Percentiles rank a stretch among this genome's conserved stretches.
phyloP scores from a whole-genome alignment of 2,888 invertebrate species.

The Apoderus coryli region DNA sequence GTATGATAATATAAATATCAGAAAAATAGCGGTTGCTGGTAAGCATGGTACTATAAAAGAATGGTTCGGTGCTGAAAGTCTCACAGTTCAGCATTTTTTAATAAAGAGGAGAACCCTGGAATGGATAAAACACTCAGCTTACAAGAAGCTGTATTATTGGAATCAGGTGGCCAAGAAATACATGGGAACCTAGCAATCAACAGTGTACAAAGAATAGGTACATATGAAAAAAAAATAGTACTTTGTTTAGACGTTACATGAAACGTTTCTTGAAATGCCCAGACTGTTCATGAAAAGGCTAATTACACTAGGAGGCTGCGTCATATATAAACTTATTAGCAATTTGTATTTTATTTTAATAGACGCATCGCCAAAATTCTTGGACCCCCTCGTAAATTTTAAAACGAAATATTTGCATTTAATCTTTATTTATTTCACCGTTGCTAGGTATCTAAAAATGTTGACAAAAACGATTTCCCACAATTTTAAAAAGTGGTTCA shows the following conservation, averaged over 20 bases:
- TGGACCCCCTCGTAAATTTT: no score
- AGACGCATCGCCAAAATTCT: no score
- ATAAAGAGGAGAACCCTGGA: not conserved
- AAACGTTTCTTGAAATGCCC: not conserved
- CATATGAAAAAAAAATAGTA: not conserved
- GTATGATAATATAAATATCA: no score
- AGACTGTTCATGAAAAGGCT: constrained; percentile 1
- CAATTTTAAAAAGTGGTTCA: no score
- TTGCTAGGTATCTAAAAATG: no score
- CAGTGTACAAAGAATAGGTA: no score
- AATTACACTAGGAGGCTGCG: constrained; percentile 3
- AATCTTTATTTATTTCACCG: no score
- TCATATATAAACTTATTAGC: no score
- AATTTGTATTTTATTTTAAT: no score
- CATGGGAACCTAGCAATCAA: constrained; percentile 2
- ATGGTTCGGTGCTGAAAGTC: constrained; percentile 2
- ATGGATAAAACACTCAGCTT: not conserved
- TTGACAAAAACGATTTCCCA: no score
- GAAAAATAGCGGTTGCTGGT: no score
- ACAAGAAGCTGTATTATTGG: not conserved
- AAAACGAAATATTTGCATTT: no score
- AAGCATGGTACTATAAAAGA: constrained; percentile 1
- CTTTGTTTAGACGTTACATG: constrained; percentile 1
- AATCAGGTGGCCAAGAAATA: constrained; percentile 2
- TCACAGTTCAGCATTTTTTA: constrained; percentile 2